phyloP scores from a whole-genome alignment of 2,888 invertebrate genomes.

The Rhyacophila evoluta region DNA sequence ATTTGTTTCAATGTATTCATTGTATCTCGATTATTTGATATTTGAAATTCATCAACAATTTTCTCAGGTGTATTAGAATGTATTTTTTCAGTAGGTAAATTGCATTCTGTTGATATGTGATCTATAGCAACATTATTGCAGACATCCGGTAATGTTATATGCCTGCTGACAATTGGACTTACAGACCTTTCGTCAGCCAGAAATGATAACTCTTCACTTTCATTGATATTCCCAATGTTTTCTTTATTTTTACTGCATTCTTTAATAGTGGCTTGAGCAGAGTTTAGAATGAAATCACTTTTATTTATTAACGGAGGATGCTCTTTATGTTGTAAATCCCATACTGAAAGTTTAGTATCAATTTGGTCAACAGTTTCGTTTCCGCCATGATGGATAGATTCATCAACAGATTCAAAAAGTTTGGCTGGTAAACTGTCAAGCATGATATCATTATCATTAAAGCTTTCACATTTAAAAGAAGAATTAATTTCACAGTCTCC shows the following conservation, averaged over 20 bases:
- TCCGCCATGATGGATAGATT: constrained; percentile 39
- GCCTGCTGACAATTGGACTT: constrained; percentile 30
- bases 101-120: constrained; percentile 35
- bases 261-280: constrained; percentile 27
- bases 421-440: constrained; percentile 52
- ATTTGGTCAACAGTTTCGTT: constrained; percentile 41
- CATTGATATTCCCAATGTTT: constrained; percentile 35
- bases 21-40: not conserved
- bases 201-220: constrained; percentile 49
- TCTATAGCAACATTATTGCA: constrained; percentile 31
- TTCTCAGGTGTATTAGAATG: not conserved
- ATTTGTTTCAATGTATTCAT: constrained; percentile 1
- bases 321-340: constrained; percentile 51
- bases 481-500: constrained; percentile 47
- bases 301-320: constrained; percentile 32
- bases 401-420: constrained; percentile 50
- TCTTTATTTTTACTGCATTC: constrained; percentile 41
- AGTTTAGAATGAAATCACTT: constrained; percentile 33
- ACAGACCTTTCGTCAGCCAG: constrained; percentile 46
- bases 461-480: constrained; percentile 53
- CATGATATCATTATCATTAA: constrained; percentile 52
- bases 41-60: constrained; percentile 1
- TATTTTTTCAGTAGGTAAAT: constrained; percentile 15
- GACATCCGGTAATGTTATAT: constrained; percentile 26
- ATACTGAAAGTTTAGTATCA: constrained; percentile 49